Percentiles rank a stretch among this genome's conserved stretches.
phyloP scores from a whole-genome alignment of 2,113 vertebrate species.

The Herpetotheres cachinnans region DNA sequence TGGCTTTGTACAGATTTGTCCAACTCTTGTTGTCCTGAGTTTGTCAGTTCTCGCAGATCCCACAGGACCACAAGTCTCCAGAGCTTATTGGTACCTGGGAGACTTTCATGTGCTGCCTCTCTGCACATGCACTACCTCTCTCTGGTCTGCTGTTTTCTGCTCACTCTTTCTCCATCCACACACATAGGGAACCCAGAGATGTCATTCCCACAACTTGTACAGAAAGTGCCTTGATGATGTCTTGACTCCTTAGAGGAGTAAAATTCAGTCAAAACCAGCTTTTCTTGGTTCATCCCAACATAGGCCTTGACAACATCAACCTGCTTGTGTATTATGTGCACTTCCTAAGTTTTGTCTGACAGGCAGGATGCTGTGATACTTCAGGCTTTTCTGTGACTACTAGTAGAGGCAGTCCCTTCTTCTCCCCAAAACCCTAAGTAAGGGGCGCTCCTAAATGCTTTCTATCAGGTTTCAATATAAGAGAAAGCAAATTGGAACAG shows the following conservation, averaged over 20 bases:
- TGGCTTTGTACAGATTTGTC: not conserved
- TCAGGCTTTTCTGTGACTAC: not conserved
- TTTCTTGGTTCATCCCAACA: not conserved
- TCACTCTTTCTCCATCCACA: not conserved
- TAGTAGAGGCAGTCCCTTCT: not conserved
- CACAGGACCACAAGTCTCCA: not conserved
- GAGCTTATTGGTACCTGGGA: not conserved
- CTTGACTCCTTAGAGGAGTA: not conserved
- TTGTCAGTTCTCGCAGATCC: not conserved
- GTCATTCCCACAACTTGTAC: not conserved
- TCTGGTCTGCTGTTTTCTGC: not conserved
- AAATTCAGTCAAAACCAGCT: not conserved
- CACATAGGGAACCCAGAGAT: not conserved
- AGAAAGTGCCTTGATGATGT: not conserved
- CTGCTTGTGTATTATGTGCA: not conserved
- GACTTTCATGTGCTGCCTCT: not conserved
- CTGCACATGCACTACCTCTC: not conserved
- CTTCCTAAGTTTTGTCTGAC: not conserved
- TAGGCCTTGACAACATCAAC: not conserved
- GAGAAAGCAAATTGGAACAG: not conserved
- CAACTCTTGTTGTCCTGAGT: not conserved
- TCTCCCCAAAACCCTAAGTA: not conserved
- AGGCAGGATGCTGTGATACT: not conserved
- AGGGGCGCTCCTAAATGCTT: not conserved
- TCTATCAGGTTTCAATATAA: not conserved